Evolutionary conservation across 2,797 vertebrate species (phyloP), one percentile per base, ranked within the genome.

Genomic region (Anomalospiza imberbis): DNA sequence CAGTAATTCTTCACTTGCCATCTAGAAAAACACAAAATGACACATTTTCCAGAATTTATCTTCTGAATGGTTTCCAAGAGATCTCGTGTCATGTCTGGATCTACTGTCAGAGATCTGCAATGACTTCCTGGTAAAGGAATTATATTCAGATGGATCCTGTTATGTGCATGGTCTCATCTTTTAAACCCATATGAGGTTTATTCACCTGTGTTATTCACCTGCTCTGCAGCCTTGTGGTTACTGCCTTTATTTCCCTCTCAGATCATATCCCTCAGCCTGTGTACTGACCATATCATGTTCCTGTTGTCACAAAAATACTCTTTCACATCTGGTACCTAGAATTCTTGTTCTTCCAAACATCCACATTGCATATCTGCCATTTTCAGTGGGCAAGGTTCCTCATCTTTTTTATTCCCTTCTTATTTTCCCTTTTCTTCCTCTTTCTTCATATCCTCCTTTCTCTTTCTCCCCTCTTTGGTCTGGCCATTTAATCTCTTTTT

Each of bases 1-100:
- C 53, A 85, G 34, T 68, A 85, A 68, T 88, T 93, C 54, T 89
- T 60, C 55, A 75, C 68, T 85, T 93, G 50, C 45, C 51, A 70
- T 76, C 47, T 81, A 84, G 88, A 91, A 93, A 89, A 87, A 61
- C 10, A 6, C 21, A 79, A 76, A 94, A 85, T 92, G 26, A 82
- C 51, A 76, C 48, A 53, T 79, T 91, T 76, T 53, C 38, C 31
- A 34, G 29, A 85, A 63, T 79, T 94, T 84, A 47, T 76, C 55
- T 90, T 86, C 78, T 26, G 29, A 79, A 61, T 77, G 75, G 68
- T 77, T 94, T 91, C 25, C 44, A 72, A 38, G 71, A 50, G 28
- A 76, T 92, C 60, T 88, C 74, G 70, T 54, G 12, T 36, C 47
- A 26, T 36, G 25, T 83, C 70, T 68, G 51, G 54, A 68, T 91